Evolutionary conservation across 2,888 invertebrate genomes (phyloP).

Genomic region (Marasmarcha lunaedactyla): DNA sequence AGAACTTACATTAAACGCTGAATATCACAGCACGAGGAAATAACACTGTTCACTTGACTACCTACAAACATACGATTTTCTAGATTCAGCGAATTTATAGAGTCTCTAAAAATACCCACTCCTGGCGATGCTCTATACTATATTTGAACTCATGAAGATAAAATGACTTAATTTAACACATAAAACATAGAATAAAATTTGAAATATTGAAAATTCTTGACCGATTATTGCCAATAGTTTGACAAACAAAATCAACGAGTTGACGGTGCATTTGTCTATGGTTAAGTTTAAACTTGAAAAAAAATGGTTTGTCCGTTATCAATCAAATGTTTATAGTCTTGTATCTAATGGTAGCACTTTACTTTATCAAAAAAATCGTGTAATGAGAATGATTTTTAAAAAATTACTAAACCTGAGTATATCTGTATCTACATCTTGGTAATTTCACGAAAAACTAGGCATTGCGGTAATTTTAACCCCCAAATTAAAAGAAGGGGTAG

Average conservation of each 20-base stretch:
- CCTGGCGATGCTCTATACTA: background rate
- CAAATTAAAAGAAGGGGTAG: no score
- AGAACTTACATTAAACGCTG: constrained; percentile 23
- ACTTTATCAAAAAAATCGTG: no score
- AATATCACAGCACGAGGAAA: constrained; percentile 53
- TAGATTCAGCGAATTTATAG: constrained; percentile 24
- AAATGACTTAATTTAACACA: background rate
- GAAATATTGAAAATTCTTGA: constrained; percentile 31
- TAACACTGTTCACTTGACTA: constrained; percentile 49
- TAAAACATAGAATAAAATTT: constrained; percentile 15
- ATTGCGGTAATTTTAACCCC: no score
- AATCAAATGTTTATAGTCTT: no score
- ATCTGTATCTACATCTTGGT: no score
- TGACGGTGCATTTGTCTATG: constrained; percentile 30
- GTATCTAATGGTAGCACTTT: no score
- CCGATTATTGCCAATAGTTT: background rate
- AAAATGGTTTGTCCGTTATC: background rate
- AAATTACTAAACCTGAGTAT: no score
- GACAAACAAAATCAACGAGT: background rate
- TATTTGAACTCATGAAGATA: background rate
- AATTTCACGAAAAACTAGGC: no score
- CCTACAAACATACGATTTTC: constrained; percentile 42
- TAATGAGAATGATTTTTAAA: no score
- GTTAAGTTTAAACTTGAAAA: constrained; percentile 36
- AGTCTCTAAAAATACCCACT: constrained; percentile 6